Conservation (phyloP, 2,888 invertebrate genomes). For the Tenodera sinensis region DNA sequence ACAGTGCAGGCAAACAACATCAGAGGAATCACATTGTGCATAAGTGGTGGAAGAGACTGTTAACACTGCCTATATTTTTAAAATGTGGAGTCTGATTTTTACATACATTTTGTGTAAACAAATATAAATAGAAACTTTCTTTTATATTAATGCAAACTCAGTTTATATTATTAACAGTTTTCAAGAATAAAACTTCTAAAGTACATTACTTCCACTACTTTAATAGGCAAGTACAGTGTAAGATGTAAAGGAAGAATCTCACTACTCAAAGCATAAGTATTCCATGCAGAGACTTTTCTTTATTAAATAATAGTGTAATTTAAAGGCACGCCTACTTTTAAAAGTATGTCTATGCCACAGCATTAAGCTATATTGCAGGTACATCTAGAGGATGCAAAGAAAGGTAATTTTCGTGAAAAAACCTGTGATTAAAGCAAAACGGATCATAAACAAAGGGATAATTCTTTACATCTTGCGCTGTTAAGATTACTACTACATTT, state of each 20-base stretch:
- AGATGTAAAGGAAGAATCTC: background rate
- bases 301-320: background rate
- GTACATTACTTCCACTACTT: background rate
- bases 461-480: background rate
- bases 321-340: background rate
- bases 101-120: background rate
- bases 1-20: background rate
- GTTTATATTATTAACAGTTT: background rate
- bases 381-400: background rate
- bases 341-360: background rate
- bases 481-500: constrained; percentile 6
- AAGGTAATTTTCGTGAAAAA: background rate
- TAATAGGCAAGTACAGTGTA: background rate
- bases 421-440: background rate
- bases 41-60: background rate
- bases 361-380: background rate
- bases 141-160: background rate
- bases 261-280: background rate
- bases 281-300: background rate
- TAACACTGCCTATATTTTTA: too few species aligned
- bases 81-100: background rate
- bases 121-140: background rate
- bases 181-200: background rate
- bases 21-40: background rate
- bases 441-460: background rate